Percentiles rank a stretch among this genome's conserved stretches.
Evolutionary conservation across 2,113 vertebrate species (phyloP).

Genomic region (Prunella fulvescens): DNA sequence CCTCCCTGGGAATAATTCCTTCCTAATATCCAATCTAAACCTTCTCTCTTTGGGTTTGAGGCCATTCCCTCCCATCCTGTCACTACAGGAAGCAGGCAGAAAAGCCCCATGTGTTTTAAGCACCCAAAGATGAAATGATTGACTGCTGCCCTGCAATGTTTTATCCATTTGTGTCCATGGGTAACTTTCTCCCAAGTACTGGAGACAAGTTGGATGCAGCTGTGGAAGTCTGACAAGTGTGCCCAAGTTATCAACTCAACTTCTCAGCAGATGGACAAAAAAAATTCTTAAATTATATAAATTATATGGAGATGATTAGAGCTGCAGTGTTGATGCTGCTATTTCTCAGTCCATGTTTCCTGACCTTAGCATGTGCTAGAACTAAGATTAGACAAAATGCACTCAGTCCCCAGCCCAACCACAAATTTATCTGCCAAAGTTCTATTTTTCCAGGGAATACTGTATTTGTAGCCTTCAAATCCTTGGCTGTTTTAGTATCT

Average conservation of each 20-base stretch:
- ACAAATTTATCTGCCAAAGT: neutral
- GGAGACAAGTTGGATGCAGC: neutral
- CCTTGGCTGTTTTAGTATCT: neutral
- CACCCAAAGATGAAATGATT: neutral
- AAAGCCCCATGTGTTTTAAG: neutral
- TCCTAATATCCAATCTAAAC: neutral
- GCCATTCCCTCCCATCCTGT: neutral
- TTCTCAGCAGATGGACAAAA: neutral
- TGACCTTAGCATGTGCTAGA: neutral
- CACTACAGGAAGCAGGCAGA: neutral
- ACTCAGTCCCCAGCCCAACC: neutral
- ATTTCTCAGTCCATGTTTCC: neutral
- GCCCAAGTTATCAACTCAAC: neutral
- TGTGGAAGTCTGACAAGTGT: neutral
- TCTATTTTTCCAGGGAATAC: neutral
- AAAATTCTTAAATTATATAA: neutral
- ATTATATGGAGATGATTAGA: neutral
- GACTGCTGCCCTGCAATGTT: neutral
- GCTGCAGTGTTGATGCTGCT: neutral
- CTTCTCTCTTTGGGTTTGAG: neutral
- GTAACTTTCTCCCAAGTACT: rapidly evolving
- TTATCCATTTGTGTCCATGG: neutral
- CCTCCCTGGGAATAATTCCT: neutral
- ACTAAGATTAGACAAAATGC: neutral
- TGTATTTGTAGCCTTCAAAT: neutral